Evolutionary conservation across 2,113 vertebrate genomes (phyloP), one percentile per base, ranked within the genome.

Genomic region (Otolemur garnettii): DNA sequence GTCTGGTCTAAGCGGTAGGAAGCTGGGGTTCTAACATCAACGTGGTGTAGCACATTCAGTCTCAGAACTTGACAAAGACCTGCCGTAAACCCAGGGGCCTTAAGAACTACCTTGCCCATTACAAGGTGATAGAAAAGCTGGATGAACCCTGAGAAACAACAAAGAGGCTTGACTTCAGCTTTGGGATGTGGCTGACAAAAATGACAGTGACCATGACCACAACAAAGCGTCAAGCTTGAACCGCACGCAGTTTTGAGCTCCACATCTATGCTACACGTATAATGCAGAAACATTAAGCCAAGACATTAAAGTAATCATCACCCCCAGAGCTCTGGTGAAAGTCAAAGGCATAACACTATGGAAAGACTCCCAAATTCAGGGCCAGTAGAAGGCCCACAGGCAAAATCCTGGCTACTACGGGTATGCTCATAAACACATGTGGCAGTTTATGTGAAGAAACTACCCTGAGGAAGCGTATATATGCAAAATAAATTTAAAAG

Each of bases 351-450:
- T 12, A 4, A 0, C 57, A 30, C 4, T 64, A 33, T 57, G 28
- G 69, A 45, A 68, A 92, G 59, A 87, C 19, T 85, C 60, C 22
- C 38, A 60, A 87, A 62, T 26, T 50, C 78, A 71, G 45, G 35
- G 60, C 66, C 59, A 19, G 0, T 45, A 26, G 57, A 77, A 12
- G 7, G 18, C 30, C 33, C 53, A 57, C 7, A 42, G 35, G 66
- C n/a, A 75, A 87, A 85, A 66, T 50, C 2, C 15, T 55, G 12
- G 74, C 30, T 66, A 24, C 64, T 78, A 38, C 45, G 9, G 26
- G 87, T 77, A 19, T 45, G 26, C 66, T 91, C 12, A 87, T 38
- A 77, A 82, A 90, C 35, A 93, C 42, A 86, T 90, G 38, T 55
- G 30, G 11, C 8, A 78, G 24, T 94, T 84, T 72, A 30, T 45